A percentile compares a stretch with the other conserved stretches of the same genome.
Conservation (phyloP, 1,140 invertebrate genomes). For the Trachelipus rathkii region DNA sequence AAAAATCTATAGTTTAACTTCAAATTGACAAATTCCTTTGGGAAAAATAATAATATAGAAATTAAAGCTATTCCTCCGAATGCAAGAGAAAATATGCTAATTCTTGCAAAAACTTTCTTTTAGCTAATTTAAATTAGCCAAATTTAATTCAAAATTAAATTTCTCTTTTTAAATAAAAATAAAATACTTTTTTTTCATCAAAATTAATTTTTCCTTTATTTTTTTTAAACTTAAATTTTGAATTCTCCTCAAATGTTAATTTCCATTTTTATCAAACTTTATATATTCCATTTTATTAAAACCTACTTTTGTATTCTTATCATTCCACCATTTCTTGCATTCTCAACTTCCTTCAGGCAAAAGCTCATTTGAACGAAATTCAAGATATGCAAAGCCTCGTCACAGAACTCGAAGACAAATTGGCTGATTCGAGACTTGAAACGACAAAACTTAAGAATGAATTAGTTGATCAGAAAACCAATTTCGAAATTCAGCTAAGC, state of each 20-base stretch:
- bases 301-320: background rate
- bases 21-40: no score
- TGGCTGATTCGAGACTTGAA: constrained; percentile 75
- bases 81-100: no score
- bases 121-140: no score
- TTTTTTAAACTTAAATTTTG: no score
- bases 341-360: constrained; percentile 23
- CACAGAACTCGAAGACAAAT: constrained; percentile 77
- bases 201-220: no score
- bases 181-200: no score
- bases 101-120: no score
- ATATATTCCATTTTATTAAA: background rate
- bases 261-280: background rate
- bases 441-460: constrained; percentile 81
- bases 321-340: background rate
- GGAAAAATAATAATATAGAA: no score
- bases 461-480: constrained; percentile 78
- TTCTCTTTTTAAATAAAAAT: no score
- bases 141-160: no score
- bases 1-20: no score
- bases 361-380: constrained; percentile 44
- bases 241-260: background rate
- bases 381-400: constrained; percentile 73
- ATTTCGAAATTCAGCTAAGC: constrained; percentile 78
- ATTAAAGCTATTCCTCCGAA: no score